phyloP scores from a whole-genome alignment of 35 echinoderm and acorn worm genomes.

The Ophioderma brevispina region DNA sequence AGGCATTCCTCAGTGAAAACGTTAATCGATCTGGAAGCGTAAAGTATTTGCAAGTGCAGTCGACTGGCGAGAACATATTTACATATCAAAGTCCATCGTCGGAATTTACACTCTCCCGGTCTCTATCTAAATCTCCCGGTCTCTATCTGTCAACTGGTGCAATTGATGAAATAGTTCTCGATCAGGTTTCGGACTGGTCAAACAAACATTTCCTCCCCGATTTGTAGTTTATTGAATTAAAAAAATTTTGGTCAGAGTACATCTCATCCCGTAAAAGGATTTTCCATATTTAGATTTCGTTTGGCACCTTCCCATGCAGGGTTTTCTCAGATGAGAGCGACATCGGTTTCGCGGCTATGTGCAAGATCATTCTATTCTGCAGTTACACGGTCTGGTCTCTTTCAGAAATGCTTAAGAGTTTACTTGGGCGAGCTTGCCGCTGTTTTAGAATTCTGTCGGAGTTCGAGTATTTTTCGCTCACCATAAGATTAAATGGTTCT shows the following conservation, averaged over 20 bases:
- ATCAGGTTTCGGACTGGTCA: neutral
- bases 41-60: no score
- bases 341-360: constrained; percentile 25
- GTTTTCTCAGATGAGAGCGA: constrained; percentile 22
- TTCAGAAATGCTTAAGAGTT: neutral
- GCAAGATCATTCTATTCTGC: neutral
- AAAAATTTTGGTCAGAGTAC: neutral
- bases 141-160: no score
- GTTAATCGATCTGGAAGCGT: no score
- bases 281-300: constrained; percentile 43
- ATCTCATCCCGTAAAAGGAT: constrained; percentile 2
- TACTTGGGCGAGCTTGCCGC: constrained; percentile 20
- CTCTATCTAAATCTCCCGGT: no score
- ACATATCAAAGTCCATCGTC: no score
- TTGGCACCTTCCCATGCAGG: neutral
- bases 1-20: no score
- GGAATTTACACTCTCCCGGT: no score
- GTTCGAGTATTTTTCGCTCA: no score
- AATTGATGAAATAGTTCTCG: no score
- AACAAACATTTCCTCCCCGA: neutral
- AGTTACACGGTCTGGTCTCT: constrained; percentile 29
- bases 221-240: neutral
- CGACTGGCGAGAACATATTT: no score
- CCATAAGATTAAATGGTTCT: constrained; percentile 29
- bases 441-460: no score